A percentile compares a stretch with the other conserved stretches of the same genome.
Evolutionary conservation across 1,140 invertebrate genomes (phyloP).

Genomic region (Nixonia krombeini): DNA sequence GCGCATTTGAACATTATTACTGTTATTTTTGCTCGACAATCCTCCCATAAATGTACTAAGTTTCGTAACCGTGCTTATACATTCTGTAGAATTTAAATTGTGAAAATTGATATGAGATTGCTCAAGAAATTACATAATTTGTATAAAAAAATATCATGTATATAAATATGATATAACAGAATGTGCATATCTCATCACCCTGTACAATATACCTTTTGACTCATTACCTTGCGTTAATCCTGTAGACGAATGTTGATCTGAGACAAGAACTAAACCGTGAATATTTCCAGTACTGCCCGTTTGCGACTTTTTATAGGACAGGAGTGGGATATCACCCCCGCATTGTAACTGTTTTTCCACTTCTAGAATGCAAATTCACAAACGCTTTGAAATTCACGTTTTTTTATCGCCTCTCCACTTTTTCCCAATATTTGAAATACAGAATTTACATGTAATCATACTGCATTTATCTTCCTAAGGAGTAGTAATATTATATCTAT

Average conservation of each 20-base stretch:
- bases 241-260: slow-evolving; percentile 69
- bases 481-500: no score
- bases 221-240: slow-evolving; percentile 61
- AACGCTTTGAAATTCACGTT: no score
- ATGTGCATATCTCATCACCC: no score
- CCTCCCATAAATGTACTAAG: slow-evolving; percentile 78
- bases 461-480: no score
- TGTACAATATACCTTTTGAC: no score
- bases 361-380: slow-evolving; percentile 76
- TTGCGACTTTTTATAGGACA: slow-evolving; percentile 79
- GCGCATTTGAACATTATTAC: slow-evolving; percentile 84
- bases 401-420: not conserved
- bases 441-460: no score
- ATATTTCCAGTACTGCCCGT: slow-evolving; percentile 78
- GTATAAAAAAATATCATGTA: no score
- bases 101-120: no score
- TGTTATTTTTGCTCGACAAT: slow-evolving; percentile 73
- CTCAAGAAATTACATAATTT: no score
- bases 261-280: slow-evolving; percentile 74
- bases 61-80: slow-evolving; percentile 74
- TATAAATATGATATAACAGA: no score
- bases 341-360: slow-evolving; percentile 89
- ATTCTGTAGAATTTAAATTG: slow-evolving; percentile 71
- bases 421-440: not conserved
- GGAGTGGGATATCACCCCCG: slow-evolving; percentile 72